Base-by-base conservation (phyloP, 2,113 vertebrate species). In the Neogobius melanostomus region DNA sequence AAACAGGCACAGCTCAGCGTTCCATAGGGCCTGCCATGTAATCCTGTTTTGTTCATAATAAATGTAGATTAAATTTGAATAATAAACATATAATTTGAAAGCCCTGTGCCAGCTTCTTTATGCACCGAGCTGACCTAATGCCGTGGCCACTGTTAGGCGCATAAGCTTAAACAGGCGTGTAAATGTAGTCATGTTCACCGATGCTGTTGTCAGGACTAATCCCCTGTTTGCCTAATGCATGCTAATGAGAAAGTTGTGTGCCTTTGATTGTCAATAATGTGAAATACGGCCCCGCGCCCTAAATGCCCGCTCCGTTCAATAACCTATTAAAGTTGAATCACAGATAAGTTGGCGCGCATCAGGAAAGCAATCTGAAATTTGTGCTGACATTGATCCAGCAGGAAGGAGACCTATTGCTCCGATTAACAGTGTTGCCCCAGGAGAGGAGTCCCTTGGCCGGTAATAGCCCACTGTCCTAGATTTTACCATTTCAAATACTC, bases 271-370 rank as follows among this genome's bases (percentile, higher is more conserved):
- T 93, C 91, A 91, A 92, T 93, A 93, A 85, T 52, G 75, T 93
- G 91, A 93, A 93, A 92, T 91, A 91, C 90, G 77, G 89, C 87
- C 86, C 76, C 67, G 89, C 90, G 92, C 83, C 90, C 91, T 91
- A 93, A 93, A 93, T 92, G 91, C 88, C 82, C 82, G 71, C 79
- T 80, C 83, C 82, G 91, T 90, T 94, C 93, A 92, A 94, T 94
- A 94, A 91, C 91, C 92, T 92, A 93, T 94, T 94, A 94, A 93
- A 91, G 90, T 88, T 92, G 92, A 93, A 93, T 93, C 91, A 93
- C 92, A 92, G 91, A 93, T 92, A 92, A 92, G 90, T 92, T 91
- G 91, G 90, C 88, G 71, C 74, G 75, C 90, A 91, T 92, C 90
- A 91, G 92, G 88, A 92, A 93, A 93, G 91, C 90, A 93, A 92